Evolutionary conservation across 2,797 vertebrate species (phyloP), one percentile per base, ranked within the genome.

Genomic region (Gallinago nigripennis): DNA sequence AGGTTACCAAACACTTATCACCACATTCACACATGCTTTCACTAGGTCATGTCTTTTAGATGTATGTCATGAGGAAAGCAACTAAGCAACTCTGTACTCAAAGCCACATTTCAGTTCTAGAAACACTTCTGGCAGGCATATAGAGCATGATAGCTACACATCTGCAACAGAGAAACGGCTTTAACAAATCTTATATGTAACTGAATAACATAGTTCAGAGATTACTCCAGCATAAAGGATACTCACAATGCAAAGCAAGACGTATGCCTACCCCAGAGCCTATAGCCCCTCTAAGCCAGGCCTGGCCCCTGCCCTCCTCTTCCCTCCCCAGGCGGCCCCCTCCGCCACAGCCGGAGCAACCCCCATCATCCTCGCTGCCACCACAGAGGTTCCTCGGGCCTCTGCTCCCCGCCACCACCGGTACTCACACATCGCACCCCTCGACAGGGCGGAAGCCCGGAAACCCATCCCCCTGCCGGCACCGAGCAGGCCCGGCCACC

Each of bases 341-440:
- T 3, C 64, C 25, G 0, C 54, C 71, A 54, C 14, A 46, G n/a
- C 31, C n/a, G 4, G 27, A 57, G 64, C 11, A 28, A 28, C 71
- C 39, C 10, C 45, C 45, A 45, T 45, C 45, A 20, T 16, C 50
- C 58, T 64, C 35, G 8, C 63, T 21, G 24, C 28, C 11, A 8
- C 58, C 63, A 28, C 15, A 5, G 31, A 11, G 12, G 57, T 58
- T 20, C 39, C 28, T 12, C 13, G 9, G 30, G 50, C 30, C 51
- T 4, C 56, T 5, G 30, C 33, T 15, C 16, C 28, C 9, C 13
- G 18, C 8, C 20, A 14, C 13, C 31, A 11, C 17, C 58, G 2
- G 10, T 68, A 96, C 97, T 97, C 82, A 96, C 95, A 68, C 85
- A 57, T 58, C 31, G n/a, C 72, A 65, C 43, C 84, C 31, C 31